phyloP scores from a whole-genome alignment of 2,113 vertebrate species.

The Picathartes gymnocephalus region DNA sequence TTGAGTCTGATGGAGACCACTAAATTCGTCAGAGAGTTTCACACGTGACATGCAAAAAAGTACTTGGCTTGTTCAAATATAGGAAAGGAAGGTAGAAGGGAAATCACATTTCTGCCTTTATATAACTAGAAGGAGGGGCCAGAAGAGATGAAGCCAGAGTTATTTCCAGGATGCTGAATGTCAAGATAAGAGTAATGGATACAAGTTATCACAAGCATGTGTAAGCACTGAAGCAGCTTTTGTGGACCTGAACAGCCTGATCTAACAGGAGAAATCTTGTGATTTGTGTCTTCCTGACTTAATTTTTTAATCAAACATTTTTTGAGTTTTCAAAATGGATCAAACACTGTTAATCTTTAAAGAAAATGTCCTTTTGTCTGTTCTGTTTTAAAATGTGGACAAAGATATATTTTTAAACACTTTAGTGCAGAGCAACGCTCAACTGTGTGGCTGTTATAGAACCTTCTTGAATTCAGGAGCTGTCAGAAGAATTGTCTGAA shows the following conservation, averaged over 20 bases:
- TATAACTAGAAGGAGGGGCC: neutral
- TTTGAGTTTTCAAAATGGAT: neutral
- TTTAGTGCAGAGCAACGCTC: neutral
- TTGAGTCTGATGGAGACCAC: neutral
- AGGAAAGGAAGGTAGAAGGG: neutral
- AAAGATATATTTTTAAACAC: neutral
- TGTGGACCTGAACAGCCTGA: neutral
- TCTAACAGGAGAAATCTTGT: neutral
- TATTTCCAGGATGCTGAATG: neutral
- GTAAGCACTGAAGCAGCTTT: neutral
- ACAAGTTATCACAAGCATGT: neutral
- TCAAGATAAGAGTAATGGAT: neutral
- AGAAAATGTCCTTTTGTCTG: neutral
- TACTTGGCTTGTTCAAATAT: neutral
- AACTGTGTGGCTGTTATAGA: neutral
- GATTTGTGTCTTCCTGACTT: neutral
- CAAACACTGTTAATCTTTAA: neutral
- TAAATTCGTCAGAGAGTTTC: neutral
- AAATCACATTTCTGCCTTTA: neutral
- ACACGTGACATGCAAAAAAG: accelerated
- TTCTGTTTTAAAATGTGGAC: neutral
- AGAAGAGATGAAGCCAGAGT: neutral
- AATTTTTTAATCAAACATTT: neutral
- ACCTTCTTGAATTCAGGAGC: neutral
- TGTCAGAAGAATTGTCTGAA: neutral